A percentile compares a stretch with the other conserved stretches of the same genome.
Conservation (phyloP, 2,888 invertebrate species). For the Chelonus formosanus region DNA sequence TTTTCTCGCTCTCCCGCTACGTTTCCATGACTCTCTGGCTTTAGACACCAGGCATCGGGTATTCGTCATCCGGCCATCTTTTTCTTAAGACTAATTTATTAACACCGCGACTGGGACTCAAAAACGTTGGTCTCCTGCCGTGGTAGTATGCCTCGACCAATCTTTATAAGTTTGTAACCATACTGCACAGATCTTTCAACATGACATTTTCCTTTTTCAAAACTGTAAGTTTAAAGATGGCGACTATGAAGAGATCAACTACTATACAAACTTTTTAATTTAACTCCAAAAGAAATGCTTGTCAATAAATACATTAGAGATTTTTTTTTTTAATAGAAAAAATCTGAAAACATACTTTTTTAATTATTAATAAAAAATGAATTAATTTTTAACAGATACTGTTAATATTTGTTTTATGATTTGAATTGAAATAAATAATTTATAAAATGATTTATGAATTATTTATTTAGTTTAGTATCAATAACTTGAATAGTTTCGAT, state of each 20-base stretch:
- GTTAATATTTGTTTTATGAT: too few relatives aligned
- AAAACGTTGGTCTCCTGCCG: constrained; percentile 35
- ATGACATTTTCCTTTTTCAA: constrained; percentile 29
- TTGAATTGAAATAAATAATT: too few relatives aligned
- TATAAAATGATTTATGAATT: too few relatives aligned
- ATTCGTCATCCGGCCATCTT: constrained; percentile 60
- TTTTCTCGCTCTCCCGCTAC: constrained; percentile 29
- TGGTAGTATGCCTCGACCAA: constrained; percentile 20
- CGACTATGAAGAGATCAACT: neutral
- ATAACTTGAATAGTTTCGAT: too few relatives aligned
- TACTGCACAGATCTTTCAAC: constrained; percentile 28
- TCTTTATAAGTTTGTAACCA: constrained; percentile 21
- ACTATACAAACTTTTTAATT: neutral
- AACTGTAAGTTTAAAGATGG: constrained; percentile 3
- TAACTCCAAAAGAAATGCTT: too few relatives aligned
- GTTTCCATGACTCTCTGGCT: constrained; percentile 32
- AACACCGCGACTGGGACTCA: constrained; percentile 48
- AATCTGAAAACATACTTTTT: too few relatives aligned
- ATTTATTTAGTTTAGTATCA: too few relatives aligned
- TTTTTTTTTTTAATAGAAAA: too few relatives aligned
- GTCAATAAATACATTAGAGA: too few relatives aligned
- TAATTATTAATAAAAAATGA: too few relatives aligned
- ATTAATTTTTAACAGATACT: too few relatives aligned
- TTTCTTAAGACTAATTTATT: constrained; percentile 61
- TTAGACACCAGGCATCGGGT: constrained; percentile 56